Base-by-base conservation (phyloP, 2,888 invertebrate genomes). In the Folsomia candida region DNA sequence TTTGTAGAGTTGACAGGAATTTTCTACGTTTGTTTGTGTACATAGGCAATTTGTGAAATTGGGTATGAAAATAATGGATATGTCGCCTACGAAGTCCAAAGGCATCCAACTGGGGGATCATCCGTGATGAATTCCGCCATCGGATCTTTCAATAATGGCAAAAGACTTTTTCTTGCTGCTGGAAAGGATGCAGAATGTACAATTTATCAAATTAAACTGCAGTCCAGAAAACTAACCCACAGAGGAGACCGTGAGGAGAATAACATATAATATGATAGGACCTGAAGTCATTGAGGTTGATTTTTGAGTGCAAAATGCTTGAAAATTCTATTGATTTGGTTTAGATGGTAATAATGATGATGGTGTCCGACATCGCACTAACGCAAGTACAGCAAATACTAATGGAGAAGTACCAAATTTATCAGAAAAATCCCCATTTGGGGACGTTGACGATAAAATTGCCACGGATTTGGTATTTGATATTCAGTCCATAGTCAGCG, bases 171-270 rank as follows among this genome's bases (percentile, higher is more conserved):
- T 83, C 84, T 96, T 65, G 91, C 92, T 1, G 94, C 94, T 9
- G 97, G 97, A 0, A 92, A 94, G 84, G 95, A 96, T 84, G 93
- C 92, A 76, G 91, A 94, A 81, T 94, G 93, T 82, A 93, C 93
- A 82, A 85, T 94, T 80, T 94, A 94, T 82, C 80, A 81, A 73
- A 75, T 82, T 14, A 81, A 81, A 75, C 69, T 81, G 6, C 68
- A 71, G 11, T 70, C 73, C 28, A 47, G 11, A 54, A 6, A 14
- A n/a, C 11, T 47, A 6, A 9, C 47, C 9, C 61, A 11, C 20
- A 20, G 20, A 24, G 61, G 11, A 18, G 47, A 47, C 9, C 47
- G 47, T 47, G 18, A 47, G 9, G 18, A 54, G 14, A 37, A 9
- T 14, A 37, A 37, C 14, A 14, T 37, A 37, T 37, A 14, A 37